These are phyloP conservation scores for Zygothrica quintamaculata DNA, from an alignment of 2,888 invertebrate genomes.

Conservation along the genomic window DNA sequence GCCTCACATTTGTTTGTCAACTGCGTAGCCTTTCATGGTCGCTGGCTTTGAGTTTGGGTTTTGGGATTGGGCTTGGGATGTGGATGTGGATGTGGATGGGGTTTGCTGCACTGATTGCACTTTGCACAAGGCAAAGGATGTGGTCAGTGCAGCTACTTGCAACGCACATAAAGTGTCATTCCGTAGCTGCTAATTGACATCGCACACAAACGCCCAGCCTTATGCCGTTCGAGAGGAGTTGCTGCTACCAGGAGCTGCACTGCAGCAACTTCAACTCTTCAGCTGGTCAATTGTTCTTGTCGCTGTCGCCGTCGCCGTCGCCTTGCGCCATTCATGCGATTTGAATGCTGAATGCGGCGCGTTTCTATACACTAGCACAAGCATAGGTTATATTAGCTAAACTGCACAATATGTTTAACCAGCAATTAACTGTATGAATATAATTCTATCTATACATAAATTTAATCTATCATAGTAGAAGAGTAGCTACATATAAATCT, in stretches of 20 bases:
- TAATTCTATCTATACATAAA: too few species aligned
- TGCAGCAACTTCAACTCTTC: constrained; percentile 26
- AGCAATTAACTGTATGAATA: too few species aligned
- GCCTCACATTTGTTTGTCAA: constrained; percentile 69
- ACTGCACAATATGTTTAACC: too few species aligned
- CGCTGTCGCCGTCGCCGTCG: constrained; percentile 35
- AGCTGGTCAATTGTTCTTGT: constrained; percentile 70
- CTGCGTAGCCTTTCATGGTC: constrained; percentile 78
- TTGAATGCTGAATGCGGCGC: constrained; percentile 72
- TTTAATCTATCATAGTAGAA: too few species aligned
- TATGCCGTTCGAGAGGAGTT: constrained; percentile 20
- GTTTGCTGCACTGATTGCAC: constrained; percentile 83
- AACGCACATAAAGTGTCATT: constrained; percentile 84
- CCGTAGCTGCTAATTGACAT: constrained; percentile 85
- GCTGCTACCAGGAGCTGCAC: constrained; percentile 21
- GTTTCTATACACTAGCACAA: constrained; percentile 41
- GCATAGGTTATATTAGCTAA: background rate
- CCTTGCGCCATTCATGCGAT: constrained; percentile 71
- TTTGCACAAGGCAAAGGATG: constrained; percentile 74
- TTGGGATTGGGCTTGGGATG: too few species aligned
- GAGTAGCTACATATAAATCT: too few species aligned
- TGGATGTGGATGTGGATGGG: too few species aligned
- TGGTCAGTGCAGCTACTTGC: constrained; percentile 59
- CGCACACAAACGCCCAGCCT: constrained; percentile 72
- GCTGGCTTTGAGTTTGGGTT: constrained; percentile 67